phyloP scores from a whole-genome alignment of 2,888 invertebrate genomes.

The Drosophila pseudotalamancana region DNA sequence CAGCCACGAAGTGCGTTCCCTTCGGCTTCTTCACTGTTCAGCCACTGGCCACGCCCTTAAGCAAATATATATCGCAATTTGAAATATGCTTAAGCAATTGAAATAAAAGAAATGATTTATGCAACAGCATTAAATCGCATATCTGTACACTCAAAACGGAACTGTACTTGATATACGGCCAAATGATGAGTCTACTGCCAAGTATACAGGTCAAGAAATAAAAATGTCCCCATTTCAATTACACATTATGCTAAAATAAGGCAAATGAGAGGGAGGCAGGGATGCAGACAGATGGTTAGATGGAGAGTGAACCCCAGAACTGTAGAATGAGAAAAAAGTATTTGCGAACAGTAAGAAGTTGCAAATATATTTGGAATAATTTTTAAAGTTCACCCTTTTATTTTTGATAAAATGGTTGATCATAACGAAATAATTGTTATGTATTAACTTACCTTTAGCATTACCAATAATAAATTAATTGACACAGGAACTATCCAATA shows the following conservation, averaged over 20 bases:
- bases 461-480: neutral
- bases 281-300: neutral
- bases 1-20: slow-evolving; percentile 34
- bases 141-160: slow-evolving; percentile 62
- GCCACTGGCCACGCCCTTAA: slow-evolving; percentile 52
- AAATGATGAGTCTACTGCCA: slow-evolving; percentile 31
- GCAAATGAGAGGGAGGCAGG: too few relatives aligned
- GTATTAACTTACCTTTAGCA: too few relatives aligned
- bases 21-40: slow-evolving; percentile 19
- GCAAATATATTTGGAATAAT: too few relatives aligned
- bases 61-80: slow-evolving; percentile 49
- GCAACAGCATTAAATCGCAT: slow-evolving; percentile 77
- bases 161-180: slow-evolving; percentile 52
- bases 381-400: too few relatives aligned
- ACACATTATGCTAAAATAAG: neutral
- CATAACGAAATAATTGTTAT: too few relatives aligned
- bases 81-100: slow-evolving; percentile 74
- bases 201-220: neutral
- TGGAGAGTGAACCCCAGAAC: neutral
- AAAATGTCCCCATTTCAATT: neutral
- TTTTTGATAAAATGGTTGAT: too few relatives aligned
- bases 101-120: slow-evolving; percentile 81
- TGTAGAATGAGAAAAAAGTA: too few relatives aligned
- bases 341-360: too few relatives aligned
- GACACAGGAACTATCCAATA: slow-evolving; percentile 17